Conservation (phyloP, 1,140 invertebrate genomes). For the Charaxes varanes region DNA sequence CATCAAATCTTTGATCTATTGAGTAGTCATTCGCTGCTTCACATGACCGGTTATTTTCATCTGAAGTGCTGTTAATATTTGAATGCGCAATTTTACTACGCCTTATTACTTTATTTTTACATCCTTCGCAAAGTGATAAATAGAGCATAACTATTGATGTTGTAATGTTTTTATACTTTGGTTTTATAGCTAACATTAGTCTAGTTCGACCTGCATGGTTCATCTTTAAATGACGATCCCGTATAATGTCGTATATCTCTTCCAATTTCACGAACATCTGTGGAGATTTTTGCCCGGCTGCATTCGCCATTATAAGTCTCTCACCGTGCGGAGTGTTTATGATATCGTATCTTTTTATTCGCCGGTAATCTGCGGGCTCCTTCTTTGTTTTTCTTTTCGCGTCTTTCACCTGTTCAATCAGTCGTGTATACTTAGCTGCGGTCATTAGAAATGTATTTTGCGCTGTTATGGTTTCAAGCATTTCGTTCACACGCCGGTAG, state of each 20-base stretch:
- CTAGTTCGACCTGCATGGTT: constrained; percentile 33
- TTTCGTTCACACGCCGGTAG: constrained; percentile 26
- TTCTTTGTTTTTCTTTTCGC: constrained; percentile 27
- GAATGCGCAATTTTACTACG: constrained; percentile 1
- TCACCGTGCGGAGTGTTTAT: constrained; percentile 30
- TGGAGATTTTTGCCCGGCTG: constrained; percentile 15
- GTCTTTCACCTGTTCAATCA: constrained; percentile 30
- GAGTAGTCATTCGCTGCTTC: neutral
- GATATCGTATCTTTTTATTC: constrained; percentile 30
- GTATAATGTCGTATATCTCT: constrained; percentile 41
- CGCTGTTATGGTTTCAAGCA: constrained; percentile 19
- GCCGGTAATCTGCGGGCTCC: constrained; percentile 28
- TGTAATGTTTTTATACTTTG: constrained; percentile 37
- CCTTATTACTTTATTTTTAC: constrained; percentile 19
- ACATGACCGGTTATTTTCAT: neutral
- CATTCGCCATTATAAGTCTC: constrained; percentile 12
- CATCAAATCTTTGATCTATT: constrained; percentile 1
- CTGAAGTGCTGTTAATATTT: neutral
- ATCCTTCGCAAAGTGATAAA: constrained; percentile 30
- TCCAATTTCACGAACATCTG: constrained; percentile 30
- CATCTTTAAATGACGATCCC: constrained; percentile 31
- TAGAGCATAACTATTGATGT: constrained; percentile 32
- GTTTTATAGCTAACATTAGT: constrained; percentile 34
- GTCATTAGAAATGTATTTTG: constrained; percentile 25
- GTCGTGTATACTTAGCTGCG: constrained; percentile 22